phyloP scores from a whole-genome alignment of 2,888 invertebrate genomes.

The Podabrus alpinus region DNA sequence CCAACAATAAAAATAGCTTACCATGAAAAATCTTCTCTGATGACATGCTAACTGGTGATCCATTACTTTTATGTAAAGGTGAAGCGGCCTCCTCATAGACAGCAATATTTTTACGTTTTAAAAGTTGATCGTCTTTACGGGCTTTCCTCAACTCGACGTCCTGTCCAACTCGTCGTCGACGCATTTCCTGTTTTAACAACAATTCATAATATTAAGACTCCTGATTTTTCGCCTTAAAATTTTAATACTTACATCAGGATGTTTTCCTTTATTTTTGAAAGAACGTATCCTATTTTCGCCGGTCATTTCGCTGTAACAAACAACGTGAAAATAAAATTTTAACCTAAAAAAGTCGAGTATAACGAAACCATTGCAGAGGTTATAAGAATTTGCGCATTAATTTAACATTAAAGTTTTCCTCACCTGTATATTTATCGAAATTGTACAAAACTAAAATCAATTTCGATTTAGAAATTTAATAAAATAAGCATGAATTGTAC shows the following conservation, averaged over 20 bases:
- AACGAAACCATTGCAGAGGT: background rate
- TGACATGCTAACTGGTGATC: slow-evolving; percentile 57
- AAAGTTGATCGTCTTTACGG: slow-evolving; percentile 90
- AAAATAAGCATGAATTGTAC: background rate
- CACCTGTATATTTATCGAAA: background rate
- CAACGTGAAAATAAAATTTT: background rate
- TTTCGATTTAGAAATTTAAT: background rate
- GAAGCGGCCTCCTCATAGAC: slow-evolving; percentile 61
- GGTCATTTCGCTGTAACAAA: slow-evolving; percentile 57
- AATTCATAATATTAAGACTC: background rate
- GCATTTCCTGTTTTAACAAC: slow-evolving; percentile 70
- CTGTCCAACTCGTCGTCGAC: slow-evolving; percentile 86
- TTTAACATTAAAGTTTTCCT: background rate
- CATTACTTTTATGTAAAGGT: slow-evolving; percentile 59
- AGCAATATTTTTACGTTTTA: slow-evolving; percentile 84
- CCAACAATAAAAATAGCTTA: slow-evolving; percentile 41
- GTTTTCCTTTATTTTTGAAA: slow-evolving; percentile 80
- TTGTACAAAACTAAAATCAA: background rate
- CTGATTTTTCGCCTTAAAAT: background rate
- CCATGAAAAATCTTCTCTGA: slow-evolving; percentile 75
- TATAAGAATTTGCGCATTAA: background rate
- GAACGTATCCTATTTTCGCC: slow-evolving; percentile 69
- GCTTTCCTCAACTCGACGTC: slow-evolving; percentile 91
- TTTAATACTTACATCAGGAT: slow-evolving; percentile 67
- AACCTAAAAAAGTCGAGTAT: background rate